These are phyloP conservation scores for Drosophila pseudotalamancana DNA, from an alignment of 2,888 invertebrate species.

Conservation along the genomic window DNA sequence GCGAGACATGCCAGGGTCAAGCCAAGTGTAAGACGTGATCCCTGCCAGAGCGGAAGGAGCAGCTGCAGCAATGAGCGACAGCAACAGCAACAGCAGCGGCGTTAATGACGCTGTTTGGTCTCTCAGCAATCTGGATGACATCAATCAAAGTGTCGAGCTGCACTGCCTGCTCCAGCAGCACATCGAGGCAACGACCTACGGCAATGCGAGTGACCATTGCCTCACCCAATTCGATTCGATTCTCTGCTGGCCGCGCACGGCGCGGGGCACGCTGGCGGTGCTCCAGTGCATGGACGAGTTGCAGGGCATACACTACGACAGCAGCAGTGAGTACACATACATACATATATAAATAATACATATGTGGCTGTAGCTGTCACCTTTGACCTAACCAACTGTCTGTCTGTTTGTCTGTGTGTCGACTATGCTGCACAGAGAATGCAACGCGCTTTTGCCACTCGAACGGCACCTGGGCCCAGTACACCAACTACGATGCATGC, in stretches of 20 bases:
- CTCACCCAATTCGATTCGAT: conserved; percentile 90
- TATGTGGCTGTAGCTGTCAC: not conserved
- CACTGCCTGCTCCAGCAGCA: conserved; percentile 82
- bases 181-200: conserved; percentile 76
- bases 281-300: conserved; percentile 92
- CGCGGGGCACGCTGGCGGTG: conserved; percentile 88
- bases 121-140: conserved; percentile 70
- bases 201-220: conserved; percentile 85
- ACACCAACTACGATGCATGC: conserved; percentile 91
- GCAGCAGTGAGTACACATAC: conserved; percentile 89
- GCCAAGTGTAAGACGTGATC: conserved; percentile 15
- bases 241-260: conserved; percentile 93
- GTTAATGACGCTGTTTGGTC: conserved; percentile 48
- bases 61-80: conserved; percentile 41
- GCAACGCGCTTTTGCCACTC: conserved; percentile 91
- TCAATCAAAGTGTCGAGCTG: conserved; percentile 82
- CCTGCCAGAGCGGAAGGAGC: conserved; percentile 10
- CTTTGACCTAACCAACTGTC: conserved; percentile 8
- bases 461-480: conserved; percentile 93
- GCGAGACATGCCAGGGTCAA: conserved; percentile 5
- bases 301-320: conserved; percentile 91
- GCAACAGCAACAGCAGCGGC: conserved; percentile 27
- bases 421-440: conserved; percentile 88
- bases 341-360: not conserved
- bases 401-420: too few species aligned